Evolutionary conservation across 2,888 invertebrate genomes (phyloP), one percentile per base, ranked within the genome.

Genomic region (Osmoderma eremita): DNA sequence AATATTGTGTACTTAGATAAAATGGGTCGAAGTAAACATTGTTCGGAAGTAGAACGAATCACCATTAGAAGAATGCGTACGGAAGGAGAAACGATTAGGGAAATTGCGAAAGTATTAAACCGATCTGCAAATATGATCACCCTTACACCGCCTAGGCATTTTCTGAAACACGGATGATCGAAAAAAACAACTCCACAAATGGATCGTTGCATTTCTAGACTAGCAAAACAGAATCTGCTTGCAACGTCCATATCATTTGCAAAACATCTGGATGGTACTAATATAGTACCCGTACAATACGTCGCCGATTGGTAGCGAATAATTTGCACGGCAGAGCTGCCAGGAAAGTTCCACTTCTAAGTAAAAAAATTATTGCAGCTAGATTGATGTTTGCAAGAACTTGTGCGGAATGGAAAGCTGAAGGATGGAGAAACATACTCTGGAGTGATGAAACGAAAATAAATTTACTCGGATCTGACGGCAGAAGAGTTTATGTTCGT

Each of bases 371-470:
- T 24, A 20, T 51, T 50, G 18, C 1, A 15, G 10, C 17, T 0
- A 18, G 39, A 13, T 6, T 63, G 30, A 17, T 17, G 18, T 63
- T 63, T 45, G 24, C 61, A 5, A 50, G n/a, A 30, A 20, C 24
- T 13, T 49, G 36, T 38, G 13, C 36, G 18, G 36, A 49, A 12
- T 63, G 50, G 63, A 30, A 42, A 20, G 18, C 15, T 1, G 17
- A 6, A 42, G 41, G 45, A 56, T 62, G 48, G 48, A 3, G 65
- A 0, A 62, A 20, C 30, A 45, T 62, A 18, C 24, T 45, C 12
- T 62, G 62, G 62, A 62, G 18, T 49, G 62, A 49, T 8, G 39
- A 64, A 22, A 38, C 18, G 12, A 53, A 64, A 30, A 22, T 64
- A n/a, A 51, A 51, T 51, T 64, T 64, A 18, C 17, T 53, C 38